Conservation (phyloP, 2,888 invertebrate species). For the Drosophila ochracea region DNA sequence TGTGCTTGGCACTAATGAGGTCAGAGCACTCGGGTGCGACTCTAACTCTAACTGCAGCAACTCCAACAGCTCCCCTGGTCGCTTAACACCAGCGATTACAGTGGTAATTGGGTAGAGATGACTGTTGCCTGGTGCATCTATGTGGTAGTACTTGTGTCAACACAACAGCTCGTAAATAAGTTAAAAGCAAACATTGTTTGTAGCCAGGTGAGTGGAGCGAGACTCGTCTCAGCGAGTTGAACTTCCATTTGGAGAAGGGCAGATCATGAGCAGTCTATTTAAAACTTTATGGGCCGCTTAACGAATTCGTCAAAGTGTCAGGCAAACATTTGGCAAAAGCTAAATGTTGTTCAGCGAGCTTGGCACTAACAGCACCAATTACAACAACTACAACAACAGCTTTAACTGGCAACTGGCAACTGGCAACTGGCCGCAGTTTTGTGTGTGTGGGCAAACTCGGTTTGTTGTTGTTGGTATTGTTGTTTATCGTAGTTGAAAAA, state of each 20-base stretch:
- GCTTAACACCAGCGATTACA: constrained; percentile 23
- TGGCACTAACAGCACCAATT: constrained; percentile 41
- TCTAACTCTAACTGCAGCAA: constrained; percentile 12
- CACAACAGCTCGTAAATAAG: constrained; percentile 36
- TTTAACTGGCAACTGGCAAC: constrained; percentile 24
- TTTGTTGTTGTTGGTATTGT: constrained; percentile 41
- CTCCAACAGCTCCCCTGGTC: constrained; percentile 5
- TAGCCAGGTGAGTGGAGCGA: not conserved
- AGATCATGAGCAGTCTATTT: constrained; percentile 59
- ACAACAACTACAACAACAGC: constrained; percentile 31
- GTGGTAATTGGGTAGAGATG: constrained; percentile 50
- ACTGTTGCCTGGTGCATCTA: constrained; percentile 3
- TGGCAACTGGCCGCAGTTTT: constrained; percentile 24
- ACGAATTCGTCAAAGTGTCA: constrained; percentile 62
- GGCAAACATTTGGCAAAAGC: constrained; percentile 68
- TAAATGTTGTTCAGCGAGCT: constrained; percentile 61
- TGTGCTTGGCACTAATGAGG: constrained; percentile 62
- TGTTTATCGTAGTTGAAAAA: constrained; percentile 31
- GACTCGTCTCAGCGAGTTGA: constrained; percentile 26
- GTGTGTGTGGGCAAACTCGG: constrained; percentile 65
- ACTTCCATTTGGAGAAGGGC: constrained; percentile 36
- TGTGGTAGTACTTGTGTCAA: constrained; percentile 34
- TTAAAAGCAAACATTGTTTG: constrained; percentile 36
- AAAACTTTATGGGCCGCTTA: constrained; percentile 56
- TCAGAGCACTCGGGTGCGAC: constrained; percentile 51